Conservation (phyloP, 2,113 vertebrate species). For the Perccottus glenii region DNA sequence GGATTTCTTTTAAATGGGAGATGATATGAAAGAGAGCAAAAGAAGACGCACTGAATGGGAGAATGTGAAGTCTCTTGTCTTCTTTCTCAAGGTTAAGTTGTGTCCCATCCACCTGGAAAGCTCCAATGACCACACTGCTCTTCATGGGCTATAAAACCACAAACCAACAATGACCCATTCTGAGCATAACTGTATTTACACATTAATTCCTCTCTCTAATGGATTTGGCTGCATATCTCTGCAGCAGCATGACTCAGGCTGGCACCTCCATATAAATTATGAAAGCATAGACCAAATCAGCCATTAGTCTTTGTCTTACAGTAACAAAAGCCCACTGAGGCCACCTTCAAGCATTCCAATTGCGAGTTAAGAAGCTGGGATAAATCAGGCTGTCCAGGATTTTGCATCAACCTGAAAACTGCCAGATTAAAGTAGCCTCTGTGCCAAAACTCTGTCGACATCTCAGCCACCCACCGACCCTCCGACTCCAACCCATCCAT, state of each 20-base stretch:
- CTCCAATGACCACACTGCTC: constrained; percentile 66
- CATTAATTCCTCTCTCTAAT: constrained; percentile 47
- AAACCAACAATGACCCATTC: constrained; percentile 53
- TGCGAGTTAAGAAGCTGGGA: constrained; percentile 52
- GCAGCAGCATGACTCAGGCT: constrained; percentile 37
- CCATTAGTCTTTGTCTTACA: constrained; percentile 48
- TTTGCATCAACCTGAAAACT: constrained; percentile 51
- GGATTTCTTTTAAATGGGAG: constrained; percentile 32
- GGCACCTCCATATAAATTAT: constrained; percentile 66
- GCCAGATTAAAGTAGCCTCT: constrained; percentile 50
- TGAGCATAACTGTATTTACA: constrained; percentile 33
- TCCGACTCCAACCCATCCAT: constrained; percentile 7
- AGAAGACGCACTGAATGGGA: constrained; percentile 2
- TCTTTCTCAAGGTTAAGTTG: constrained; percentile 66
- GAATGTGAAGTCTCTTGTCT: constrained; percentile 55
- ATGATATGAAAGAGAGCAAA: constrained; percentile 21
- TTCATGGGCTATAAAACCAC: constrained; percentile 71
- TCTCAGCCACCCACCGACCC: constrained; percentile 23
- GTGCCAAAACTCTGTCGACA: constrained; percentile 24
- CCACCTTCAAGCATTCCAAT: constrained; percentile 48
- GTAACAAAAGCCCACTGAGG: constrained; percentile 52
- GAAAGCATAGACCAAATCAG: constrained; percentile 52
- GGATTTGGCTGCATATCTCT: constrained; percentile 47
- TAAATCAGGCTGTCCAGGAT: constrained; percentile 61
- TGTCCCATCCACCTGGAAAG: constrained; percentile 65